Conservation (phyloP, 2,888 invertebrate species). For the Tanytarsus gracilentus region DNA sequence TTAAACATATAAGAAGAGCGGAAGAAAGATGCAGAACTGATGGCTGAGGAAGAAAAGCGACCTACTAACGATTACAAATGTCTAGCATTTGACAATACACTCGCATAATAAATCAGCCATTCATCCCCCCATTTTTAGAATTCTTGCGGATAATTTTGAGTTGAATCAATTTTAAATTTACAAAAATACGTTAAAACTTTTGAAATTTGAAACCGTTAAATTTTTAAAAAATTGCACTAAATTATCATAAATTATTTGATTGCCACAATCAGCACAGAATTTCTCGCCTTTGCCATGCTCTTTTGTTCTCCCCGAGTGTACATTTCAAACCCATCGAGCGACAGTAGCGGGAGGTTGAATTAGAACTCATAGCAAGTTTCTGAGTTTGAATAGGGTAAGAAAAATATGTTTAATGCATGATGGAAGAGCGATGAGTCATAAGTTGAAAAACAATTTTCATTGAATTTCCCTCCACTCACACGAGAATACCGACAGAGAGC, state of each 20-base stretch:
- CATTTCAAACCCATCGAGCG: too few relatives aligned
- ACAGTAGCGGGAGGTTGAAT: too few relatives aligned
- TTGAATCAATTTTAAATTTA: too few relatives aligned
- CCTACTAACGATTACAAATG: constrained; percentile 26
- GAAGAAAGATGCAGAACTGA: constrained; percentile 2
- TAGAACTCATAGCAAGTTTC: too few relatives aligned
- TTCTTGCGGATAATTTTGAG: too few relatives aligned
- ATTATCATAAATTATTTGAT: too few relatives aligned
- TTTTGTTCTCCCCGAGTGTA: too few relatives aligned
- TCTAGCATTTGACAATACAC: constrained; percentile 21
- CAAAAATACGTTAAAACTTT: too few relatives aligned
- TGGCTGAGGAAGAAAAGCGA: not conserved
- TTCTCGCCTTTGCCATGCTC: too few relatives aligned
- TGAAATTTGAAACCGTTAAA: too few relatives aligned
- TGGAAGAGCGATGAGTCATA: constrained; percentile 22
- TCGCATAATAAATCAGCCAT: constrained; percentile 17
- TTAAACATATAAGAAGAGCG: not conserved
- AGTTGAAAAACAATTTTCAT: constrained; percentile 14
- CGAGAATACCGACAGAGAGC: not conserved
- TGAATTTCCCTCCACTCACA: not conserved
- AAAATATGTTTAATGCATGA: constrained; percentile 24
- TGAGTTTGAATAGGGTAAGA: not conserved
- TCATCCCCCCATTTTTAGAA: not conserved
- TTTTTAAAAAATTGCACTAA: too few relatives aligned
- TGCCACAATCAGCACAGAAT: too few relatives aligned